phyloP scores from a whole-genome alignment of 2,888 invertebrate genomes.

The Silvanus unidentatus region DNA sequence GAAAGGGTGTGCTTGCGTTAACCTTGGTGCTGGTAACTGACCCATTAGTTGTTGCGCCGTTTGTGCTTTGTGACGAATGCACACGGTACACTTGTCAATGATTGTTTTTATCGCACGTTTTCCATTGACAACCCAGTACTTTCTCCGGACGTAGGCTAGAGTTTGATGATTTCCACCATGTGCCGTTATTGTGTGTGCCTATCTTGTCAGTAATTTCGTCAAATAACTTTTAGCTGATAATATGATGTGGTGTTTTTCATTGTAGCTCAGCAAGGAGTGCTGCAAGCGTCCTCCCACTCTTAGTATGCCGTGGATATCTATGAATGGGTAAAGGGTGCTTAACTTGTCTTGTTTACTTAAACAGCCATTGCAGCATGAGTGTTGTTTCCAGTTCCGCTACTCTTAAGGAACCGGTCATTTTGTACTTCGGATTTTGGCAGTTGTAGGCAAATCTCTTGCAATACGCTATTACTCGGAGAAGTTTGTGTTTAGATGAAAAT shows the following conservation, averaged over 20 bases:
- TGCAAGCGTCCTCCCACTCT: not conserved
- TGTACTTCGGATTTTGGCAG: too few relatives aligned
- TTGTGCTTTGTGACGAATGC: not conserved
- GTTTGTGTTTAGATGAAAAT: too few relatives aligned
- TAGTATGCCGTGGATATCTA: not conserved
- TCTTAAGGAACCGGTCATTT: too few relatives aligned
- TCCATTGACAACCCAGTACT: not conserved
- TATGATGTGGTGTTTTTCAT: too few relatives aligned
- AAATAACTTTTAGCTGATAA: not conserved
- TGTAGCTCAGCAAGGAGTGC: not conserved
- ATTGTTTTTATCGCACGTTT: not conserved
- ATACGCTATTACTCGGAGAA: too few relatives aligned
- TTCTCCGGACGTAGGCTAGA: not conserved
- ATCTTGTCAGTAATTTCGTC: not conserved
- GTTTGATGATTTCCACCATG: conserved; percentile 1
- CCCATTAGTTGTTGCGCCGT: conserved; percentile 1
- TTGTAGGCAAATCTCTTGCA: too few relatives aligned
- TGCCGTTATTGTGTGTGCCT: not conserved
- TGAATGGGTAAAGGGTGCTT: not conserved
- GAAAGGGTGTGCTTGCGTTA: too few relatives aligned
- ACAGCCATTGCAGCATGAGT: too few relatives aligned
- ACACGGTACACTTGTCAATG: not conserved
- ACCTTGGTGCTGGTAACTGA: too few relatives aligned
- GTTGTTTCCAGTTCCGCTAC: too few relatives aligned
- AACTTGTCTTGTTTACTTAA: not conserved